Evolutionary conservation across 2,797 vertebrate genomes (phyloP), one percentile per base, ranked within the genome.

Genomic region (Streptopelia turtur): DNA sequence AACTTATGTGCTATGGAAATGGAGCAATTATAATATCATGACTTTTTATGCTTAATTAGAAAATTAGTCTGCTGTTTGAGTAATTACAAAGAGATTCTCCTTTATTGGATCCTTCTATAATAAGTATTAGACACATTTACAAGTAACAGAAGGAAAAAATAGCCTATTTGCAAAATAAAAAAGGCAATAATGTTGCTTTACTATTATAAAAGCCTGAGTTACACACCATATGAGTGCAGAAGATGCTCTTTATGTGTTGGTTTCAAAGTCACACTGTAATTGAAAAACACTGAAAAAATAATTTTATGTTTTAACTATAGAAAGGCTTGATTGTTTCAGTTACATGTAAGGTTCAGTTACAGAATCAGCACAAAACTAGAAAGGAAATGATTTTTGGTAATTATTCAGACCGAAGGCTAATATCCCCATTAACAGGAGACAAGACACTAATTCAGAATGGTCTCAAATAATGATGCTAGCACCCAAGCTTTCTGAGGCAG

Each of bases 1-100:
- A 88, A 89, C 43, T 94, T 83, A 83, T 72, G 16, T 75, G 31
- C 61, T 92, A 53, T 81, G 69, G 87, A 93, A 96, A 87, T 85
- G 31, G 21, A 93, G 55, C 60, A 95, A 97, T 96, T 96, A 95
- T 75, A 78, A 61, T 87, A 91, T 77, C 70, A 93, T 85, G 82
- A 83, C 61, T 92, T 95, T 85, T 96, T 94, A 75, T 93, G 87
- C 71, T 80, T 95, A 96, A 97, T 95, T 96, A 83, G 83, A 95
- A 97, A 95, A 97, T 96, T 91, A 88, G 55, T 93, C 89, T 95
- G 39, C 69, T 93, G 75, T 91, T 89, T 93, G 71, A 75, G 31
- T 91, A 91, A 90, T 94, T 97, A 49, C 53, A 81, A 94, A 90
- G 31, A 94, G 22, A 92, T 74, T 82, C 20, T 83, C 15, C 68